Base-by-base conservation (phyloP, 2,888 invertebrate species). In the Pheosia tremula region DNA sequence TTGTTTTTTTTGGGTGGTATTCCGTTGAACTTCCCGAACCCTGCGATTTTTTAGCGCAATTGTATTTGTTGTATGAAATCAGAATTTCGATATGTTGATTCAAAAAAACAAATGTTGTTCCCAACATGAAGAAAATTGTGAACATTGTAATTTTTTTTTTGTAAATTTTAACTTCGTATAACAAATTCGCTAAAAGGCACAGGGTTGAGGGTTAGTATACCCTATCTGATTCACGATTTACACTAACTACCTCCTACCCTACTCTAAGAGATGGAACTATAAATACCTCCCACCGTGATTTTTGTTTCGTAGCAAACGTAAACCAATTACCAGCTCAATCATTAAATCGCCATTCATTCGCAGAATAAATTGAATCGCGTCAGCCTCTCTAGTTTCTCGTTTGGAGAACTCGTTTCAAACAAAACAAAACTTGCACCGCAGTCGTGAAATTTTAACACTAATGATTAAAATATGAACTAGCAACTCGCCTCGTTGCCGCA, bases 1-100 rank as follows among this genome's bases (percentile, higher is more conserved):
- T 13, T 57, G 53, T 68, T 49, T 57, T 75, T 64, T 65, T 62
- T 69, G 58, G 62, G 62, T 63, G 59, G 68, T 67, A 68, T 77
- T 74, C 72, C 73, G 75, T 65, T 39, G 24, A 24, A 24, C 24
- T 24, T 0, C 24, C 24, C 2, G 24, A 24, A 24, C 0, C 24
- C 24, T 24, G 24, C 24, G 24, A 0, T 0, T 24, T 2, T 24
- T 24, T 24, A 24, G 24, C 24, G 59, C 41, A 41, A 41, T 41
- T 41, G 41, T 41, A 41, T 41, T 41, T 2, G 24, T 24, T 24
- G 24, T 24, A 24, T 24, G 24, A 24, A 24, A 2, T 1, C 24
- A 24, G 24, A 24, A 24, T 24, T 24, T 2, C 24, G 24, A 24
- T 24, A 24, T 24, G 0, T 24, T 1, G 24, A 24, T 24, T 24